Evolutionary conservation across 2,888 invertebrate species (phyloP).

Genomic region (Cryptocephalus moraei): DNA sequence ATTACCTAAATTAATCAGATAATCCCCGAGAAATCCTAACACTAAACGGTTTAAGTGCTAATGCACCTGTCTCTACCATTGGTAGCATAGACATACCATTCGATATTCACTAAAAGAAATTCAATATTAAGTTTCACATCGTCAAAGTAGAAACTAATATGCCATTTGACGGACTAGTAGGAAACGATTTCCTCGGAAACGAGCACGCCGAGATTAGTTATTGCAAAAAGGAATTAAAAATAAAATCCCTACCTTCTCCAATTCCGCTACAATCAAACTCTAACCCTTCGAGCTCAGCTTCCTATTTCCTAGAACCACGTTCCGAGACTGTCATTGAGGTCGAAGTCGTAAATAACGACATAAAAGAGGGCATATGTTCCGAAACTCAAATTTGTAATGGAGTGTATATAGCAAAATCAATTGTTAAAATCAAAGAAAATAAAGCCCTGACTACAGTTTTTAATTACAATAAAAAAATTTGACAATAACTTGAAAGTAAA

Average conservation of each 20-base stretch:
- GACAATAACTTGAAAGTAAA: slow-evolving; percentile 3
- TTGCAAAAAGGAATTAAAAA: slow-evolving; percentile 4
- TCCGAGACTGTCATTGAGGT: slow-evolving; percentile 15
- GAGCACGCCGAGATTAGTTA: slow-evolving; percentile 11
- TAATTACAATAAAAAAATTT: too few relatives aligned
- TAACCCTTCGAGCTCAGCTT: background rate
- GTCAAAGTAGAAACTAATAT: slow-evolving; percentile 5
- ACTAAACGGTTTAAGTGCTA: slow-evolving; percentile 6
- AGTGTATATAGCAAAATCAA: slow-evolving; percentile 8
- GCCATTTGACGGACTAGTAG: slow-evolving; percentile 16
- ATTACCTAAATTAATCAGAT: background rate
- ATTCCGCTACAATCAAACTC: slow-evolving; percentile 1
- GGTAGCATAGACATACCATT: slow-evolving; percentile 4
- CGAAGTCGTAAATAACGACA: slow-evolving; percentile 9
- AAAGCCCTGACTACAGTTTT: slow-evolving; percentile 8
- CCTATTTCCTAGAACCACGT: slow-evolving; percentile 8
- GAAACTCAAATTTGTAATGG: slow-evolving; percentile 9
- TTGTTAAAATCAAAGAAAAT: slow-evolving; percentile 4
- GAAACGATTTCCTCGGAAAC: slow-evolving; percentile 13
- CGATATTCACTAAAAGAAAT: slow-evolving; percentile 1
- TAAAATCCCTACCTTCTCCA: slow-evolving; percentile 4
- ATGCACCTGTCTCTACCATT: too few relatives aligned
- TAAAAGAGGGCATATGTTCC: slow-evolving; percentile 13
- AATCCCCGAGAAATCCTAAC: slow-evolving; percentile 1
- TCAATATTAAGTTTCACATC: slow-evolving; percentile 9